These are phyloP conservation scores for Dynastes tityus DNA, from an alignment of 2,888 invertebrate species.

Conservation along the genomic window DNA sequence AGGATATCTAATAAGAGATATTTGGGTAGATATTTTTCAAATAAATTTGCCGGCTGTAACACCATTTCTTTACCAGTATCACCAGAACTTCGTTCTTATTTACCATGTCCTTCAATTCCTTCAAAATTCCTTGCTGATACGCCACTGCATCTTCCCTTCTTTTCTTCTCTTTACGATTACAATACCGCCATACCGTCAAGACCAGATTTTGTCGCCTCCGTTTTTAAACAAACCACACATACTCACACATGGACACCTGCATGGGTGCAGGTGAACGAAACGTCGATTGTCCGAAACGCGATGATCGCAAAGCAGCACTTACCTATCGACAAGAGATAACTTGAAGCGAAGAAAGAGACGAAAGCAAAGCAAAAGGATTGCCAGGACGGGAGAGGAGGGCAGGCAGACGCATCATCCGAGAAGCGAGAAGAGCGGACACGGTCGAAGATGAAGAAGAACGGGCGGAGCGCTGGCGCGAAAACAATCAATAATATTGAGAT, in stretches of 20 bases:
- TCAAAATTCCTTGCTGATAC: too few species aligned
- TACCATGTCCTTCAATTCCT: too few species aligned
- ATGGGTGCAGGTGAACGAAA: slow-evolving; percentile 40
- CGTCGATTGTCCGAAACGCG: neutral
- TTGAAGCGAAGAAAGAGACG: neutral
- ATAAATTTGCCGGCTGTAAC: too few species aligned
- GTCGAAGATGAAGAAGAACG: slow-evolving; percentile 52
- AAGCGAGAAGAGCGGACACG: slow-evolving; percentile 19
- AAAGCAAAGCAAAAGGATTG: neutral
- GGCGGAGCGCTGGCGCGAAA: slow-evolving; percentile 72
- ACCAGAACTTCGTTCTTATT: too few species aligned
- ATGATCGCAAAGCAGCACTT: neutral
- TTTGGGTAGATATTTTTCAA: too few species aligned
- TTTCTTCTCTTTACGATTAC: neutral
- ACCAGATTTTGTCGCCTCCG: slow-evolving; percentile 61
- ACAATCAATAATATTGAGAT: slow-evolving; percentile 73
- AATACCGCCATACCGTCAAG: neutral
- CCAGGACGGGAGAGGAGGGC: neutral
- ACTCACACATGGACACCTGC: neutral
- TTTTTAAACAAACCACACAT: slow-evolving; percentile 61
- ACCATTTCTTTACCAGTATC: too few species aligned
- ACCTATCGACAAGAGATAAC: neutral
- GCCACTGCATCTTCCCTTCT: neutral
- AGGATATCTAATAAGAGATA: too few species aligned
- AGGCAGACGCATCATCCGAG: neutral